Conservation (phyloP, 2,113 vertebrate species). For the Xiphophorus maculatus region DNA sequence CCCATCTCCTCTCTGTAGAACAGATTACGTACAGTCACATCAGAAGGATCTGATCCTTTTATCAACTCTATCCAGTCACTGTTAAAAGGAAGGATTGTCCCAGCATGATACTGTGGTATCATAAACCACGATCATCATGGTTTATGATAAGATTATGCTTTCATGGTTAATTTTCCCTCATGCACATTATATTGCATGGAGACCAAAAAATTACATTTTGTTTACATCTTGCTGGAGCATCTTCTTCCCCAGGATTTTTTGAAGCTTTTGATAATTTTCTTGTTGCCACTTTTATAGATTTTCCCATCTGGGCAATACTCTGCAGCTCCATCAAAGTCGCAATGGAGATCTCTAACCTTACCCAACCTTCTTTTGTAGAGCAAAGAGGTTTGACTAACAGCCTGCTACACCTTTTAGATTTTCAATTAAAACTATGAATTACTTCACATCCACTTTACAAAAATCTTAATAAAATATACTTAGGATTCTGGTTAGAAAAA, state of each 20-base stretch:
- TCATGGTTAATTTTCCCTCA: not conserved
- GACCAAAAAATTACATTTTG: not conserved
- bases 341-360: not conserved
- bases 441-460: not conserved
- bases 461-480: too few relatives aligned
- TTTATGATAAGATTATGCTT: not conserved
- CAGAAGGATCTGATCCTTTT: not conserved
- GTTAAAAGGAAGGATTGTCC: not conserved
- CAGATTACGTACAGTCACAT: not conserved
- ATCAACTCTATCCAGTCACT: not conserved
- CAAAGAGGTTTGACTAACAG: not conserved
- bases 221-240: too few relatives aligned
- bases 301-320: not conserved
- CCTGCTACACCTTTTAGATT: not conserved
- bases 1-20: not conserved
- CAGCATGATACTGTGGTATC: not conserved
- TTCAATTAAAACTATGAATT: not conserved
- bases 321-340: not conserved
- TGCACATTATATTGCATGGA: not conserved
- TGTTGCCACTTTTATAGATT: not conserved
- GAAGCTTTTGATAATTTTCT: not conserved
- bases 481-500: too few relatives aligned
- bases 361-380: not conserved
- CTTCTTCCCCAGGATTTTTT: not conserved
- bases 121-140: not conserved